phyloP scores from a whole-genome alignment of 1,140 invertebrate species.

The Halictus rubicundus region DNA sequence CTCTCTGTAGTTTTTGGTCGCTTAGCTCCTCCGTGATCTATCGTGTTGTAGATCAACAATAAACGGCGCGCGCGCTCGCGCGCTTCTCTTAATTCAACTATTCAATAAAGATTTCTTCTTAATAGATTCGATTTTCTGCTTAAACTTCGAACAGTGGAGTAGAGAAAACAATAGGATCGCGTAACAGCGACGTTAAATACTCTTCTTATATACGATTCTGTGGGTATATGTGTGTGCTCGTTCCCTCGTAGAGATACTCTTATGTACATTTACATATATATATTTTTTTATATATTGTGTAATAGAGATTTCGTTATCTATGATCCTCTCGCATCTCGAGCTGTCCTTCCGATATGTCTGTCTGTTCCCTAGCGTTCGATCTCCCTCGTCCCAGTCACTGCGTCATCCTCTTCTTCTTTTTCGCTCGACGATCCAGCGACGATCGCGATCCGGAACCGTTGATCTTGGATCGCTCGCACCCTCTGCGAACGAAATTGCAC shows the following conservation, averaged over 20 bases:
- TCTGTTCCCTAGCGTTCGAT: conserved; percentile 35
- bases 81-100: not conserved
- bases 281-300: conserved; percentile 20
- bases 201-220: not conserved
- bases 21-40: conserved; percentile 31
- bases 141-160: conserved; percentile 23
- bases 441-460: no score
- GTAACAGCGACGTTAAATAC: not conserved
- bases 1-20: conserved; percentile 53
- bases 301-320: conserved; percentile 19
- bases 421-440: not conserved
- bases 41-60: not conserved
- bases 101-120: not conserved
- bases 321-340: not conserved
- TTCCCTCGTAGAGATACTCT: not conserved
- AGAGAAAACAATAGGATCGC: conserved; percentile 30
- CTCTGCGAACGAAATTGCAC: conserved; percentile 18
- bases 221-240: not conserved
- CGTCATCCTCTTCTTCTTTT: not conserved
- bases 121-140: conserved; percentile 13
- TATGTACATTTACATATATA: conserved; percentile 12
- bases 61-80: not conserved
- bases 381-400: not conserved
- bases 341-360: conserved; percentile 21
- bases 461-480: not conserved